Conservation (phyloP, 2,797 vertebrate genomes). For the Arrhamphus sclerolepis region DNA sequence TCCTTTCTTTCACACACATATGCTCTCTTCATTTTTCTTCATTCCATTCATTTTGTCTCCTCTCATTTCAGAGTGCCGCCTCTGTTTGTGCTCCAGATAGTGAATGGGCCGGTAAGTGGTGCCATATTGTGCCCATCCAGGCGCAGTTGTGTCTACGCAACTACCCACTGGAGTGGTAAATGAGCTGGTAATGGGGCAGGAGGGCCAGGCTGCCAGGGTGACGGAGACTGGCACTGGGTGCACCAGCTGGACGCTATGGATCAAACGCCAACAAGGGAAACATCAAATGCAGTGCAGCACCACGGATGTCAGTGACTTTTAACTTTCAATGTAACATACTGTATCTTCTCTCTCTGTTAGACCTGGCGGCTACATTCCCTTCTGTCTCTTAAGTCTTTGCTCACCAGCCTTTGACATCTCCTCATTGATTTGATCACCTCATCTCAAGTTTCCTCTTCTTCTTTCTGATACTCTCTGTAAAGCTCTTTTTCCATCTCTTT, state of each 20-base stretch:
- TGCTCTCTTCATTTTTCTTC: slow-evolving; percentile 10
- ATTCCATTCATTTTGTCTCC: slow-evolving; percentile 26
- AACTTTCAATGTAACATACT: slow-evolving; percentile 27
- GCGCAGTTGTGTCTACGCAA: slow-evolving; percentile 68
- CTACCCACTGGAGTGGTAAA: slow-evolving; percentile 76
- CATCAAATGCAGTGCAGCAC: slow-evolving; percentile 10
- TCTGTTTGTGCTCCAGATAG: slow-evolving; percentile 52
- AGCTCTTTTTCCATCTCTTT: slow-evolving; percentile 31
- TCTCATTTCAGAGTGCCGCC: slow-evolving; percentile 47
- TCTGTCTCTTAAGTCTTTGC: slow-evolving; percentile 36
- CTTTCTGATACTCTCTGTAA: slow-evolving; percentile 23
- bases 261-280: slow-evolving; percentile 65
- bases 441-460: slow-evolving; percentile 22
- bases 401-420: slow-evolving; percentile 25
- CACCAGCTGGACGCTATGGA: slow-evolving; percentile 71
- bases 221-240: slow-evolving; percentile 57
- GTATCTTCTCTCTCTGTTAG: slow-evolving; percentile 10
- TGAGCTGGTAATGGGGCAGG: slow-evolving; percentile 78
- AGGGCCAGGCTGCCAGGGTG: slow-evolving; percentile 61
- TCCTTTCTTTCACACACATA: slow-evolving; percentile 34
- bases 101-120: slow-evolving; percentile 77
- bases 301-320: slow-evolving; percentile 26
- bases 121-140: slow-evolving; percentile 82
- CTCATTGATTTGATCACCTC: slow-evolving; percentile 29
- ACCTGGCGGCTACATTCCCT: slow-evolving; percentile 14